phyloP scores from a whole-genome alignment of 2,113 vertebrate species.

The Tamias sibiricus region DNA sequence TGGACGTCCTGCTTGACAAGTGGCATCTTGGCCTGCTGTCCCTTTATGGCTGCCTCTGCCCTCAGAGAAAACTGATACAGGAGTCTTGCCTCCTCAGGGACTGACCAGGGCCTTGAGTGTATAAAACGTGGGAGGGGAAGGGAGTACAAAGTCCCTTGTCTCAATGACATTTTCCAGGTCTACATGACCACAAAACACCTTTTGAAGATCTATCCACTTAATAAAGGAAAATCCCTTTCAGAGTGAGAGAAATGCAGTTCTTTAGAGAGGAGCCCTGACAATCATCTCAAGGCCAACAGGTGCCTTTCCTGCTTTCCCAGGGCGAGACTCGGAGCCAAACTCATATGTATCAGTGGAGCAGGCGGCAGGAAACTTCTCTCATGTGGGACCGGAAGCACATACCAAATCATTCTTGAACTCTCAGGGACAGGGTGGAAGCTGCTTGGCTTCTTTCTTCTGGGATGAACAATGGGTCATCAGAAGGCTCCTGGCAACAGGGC shows the following conservation, averaged over 20 bases:
- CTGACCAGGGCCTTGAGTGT: neutral
- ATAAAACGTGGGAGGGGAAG: neutral
- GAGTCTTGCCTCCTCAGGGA: rapidly evolving
- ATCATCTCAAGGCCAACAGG: slow-evolving; percentile 43
- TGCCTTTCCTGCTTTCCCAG: slow-evolving; percentile 8
- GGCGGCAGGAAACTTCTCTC: slow-evolving; percentile 13
- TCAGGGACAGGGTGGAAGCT: neutral
- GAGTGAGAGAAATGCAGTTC: slow-evolving; percentile 23
- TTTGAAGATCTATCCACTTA: slow-evolving; percentile 41
- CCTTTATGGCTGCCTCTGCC: neutral
- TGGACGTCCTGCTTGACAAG: neutral
- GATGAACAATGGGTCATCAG: neutral
- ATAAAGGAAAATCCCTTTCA: slow-evolving; percentile 59
- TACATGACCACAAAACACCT: neutral
- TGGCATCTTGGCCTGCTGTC: neutral
- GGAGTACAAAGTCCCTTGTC: rapidly evolving
- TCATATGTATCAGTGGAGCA: neutral
- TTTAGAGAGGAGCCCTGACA: slow-evolving; percentile 44
- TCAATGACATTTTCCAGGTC: neutral
- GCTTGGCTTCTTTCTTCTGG: neutral
- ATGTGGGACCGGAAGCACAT: neutral
- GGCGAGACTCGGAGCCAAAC: neutral
- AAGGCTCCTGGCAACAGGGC: neutral
- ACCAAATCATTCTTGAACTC: slow-evolving; percentile 1
- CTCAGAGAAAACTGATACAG: rapidly evolving